Evolutionary conservation across 2,797 vertebrate species (phyloP).

Genomic region (Vespertilio murinus): DNA sequence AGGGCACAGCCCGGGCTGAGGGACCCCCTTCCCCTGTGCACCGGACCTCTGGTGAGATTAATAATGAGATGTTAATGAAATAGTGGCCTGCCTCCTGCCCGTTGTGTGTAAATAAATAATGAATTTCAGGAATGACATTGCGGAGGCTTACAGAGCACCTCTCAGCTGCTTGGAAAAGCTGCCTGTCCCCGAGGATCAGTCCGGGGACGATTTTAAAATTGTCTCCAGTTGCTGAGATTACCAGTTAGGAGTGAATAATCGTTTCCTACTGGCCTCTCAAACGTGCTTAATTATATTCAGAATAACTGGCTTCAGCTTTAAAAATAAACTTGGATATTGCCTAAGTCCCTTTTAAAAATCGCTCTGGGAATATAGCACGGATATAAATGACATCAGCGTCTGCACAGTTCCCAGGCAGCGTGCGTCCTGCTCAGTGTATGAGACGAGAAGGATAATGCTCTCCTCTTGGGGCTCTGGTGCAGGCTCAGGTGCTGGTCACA

Average conservation of each 20-base stretch:
- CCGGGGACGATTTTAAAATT: constrained; percentile 56
- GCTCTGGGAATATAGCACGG: neutral
- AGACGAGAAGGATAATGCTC: constrained; percentile 14
- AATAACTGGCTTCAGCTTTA: constrained; percentile 62
- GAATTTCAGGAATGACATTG: neutral
- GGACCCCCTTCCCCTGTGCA: no score
- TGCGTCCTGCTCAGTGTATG: neutral
- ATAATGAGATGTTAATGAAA: constrained; percentile 10
- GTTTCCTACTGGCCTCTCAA: constrained; percentile 62
- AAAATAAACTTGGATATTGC: constrained; percentile 65
- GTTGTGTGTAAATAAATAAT: constrained; percentile 36
- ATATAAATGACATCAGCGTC: constrained; percentile 36
- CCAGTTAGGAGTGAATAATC: constrained; percentile 58
- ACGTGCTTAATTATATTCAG: constrained; percentile 61
- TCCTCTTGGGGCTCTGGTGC: neutral
- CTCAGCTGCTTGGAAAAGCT: constrained; percentile 33
- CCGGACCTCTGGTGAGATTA: neutral
- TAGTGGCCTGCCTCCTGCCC: neutral
- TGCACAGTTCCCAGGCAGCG: neutral
- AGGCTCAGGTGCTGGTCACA: neutral
- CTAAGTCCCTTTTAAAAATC: neutral
- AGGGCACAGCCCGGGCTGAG: no score
- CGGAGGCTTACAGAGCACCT: constrained; percentile 23
- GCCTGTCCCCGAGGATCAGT: constrained; percentile 46
- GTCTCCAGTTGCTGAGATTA: constrained; percentile 62